These are phyloP conservation scores for Morinoia aosen DNA, from an alignment of 2,888 invertebrate genomes.

Conservation along the genomic window DNA sequence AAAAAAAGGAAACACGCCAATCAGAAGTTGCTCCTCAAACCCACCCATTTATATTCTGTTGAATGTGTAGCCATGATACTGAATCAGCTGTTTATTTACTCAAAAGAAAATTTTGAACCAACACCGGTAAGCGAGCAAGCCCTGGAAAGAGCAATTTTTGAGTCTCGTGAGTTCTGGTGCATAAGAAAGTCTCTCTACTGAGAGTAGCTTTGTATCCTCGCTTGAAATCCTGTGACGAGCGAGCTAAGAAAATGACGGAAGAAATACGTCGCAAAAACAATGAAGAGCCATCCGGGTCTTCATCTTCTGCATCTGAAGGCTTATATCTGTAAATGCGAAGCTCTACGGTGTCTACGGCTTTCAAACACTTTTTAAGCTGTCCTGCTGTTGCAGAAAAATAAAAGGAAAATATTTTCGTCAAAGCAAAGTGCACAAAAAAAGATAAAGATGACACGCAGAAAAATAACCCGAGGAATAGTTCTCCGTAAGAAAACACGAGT, in stretches of 20 bases:
- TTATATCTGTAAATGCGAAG: neutral
- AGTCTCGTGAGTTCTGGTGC: neutral
- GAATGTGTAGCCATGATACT: constrained; percentile 3
- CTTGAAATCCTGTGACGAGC: neutral
- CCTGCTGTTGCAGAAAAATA: neutral
- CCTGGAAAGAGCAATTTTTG: neutral
- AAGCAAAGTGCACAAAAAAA: neutral
- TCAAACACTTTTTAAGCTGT: neutral
- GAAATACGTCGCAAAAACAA: neutral
- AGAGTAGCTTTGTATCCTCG: neutral
- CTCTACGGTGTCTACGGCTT: constrained; percentile 14
- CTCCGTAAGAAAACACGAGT: neutral
- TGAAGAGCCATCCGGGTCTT: neutral
- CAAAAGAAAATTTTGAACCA: neutral
- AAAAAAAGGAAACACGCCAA: neutral
- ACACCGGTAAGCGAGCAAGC: neutral
- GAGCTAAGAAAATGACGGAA: neutral
- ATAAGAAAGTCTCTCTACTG: neutral
- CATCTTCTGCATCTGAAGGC: neutral
- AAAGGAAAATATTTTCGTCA: neutral
- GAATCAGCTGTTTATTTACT: neutral
- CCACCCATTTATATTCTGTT: neutral
- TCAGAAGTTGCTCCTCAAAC: neutral
- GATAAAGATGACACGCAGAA: neutral
- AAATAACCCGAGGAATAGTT: neutral